A percentile compares a stretch with the other conserved stretches of the same genome.
phyloP scores from a whole-genome alignment of 2,113 vertebrate species.

The Pomatostomus ruficeps region DNA sequence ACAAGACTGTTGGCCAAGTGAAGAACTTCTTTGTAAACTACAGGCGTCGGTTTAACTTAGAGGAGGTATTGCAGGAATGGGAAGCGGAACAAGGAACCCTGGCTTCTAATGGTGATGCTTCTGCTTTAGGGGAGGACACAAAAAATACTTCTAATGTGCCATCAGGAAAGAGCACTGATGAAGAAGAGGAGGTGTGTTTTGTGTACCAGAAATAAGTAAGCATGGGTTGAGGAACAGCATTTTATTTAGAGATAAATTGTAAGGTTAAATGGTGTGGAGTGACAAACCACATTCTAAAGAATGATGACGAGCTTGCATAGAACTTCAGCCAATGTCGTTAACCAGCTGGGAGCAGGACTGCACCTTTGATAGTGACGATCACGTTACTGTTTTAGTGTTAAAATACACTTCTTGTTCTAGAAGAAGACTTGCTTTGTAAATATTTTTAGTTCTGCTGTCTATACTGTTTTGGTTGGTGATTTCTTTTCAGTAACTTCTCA shows the following conservation, averaged over 20 bases:
- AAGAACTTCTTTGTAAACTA: constrained; percentile 99
- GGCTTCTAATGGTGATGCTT: constrained; percentile 89
- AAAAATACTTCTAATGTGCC: constrained; percentile 90
- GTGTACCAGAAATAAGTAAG: constrained; percentile 75
- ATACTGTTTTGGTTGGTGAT: constrained; percentile 44
- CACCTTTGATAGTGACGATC: constrained; percentile 40
- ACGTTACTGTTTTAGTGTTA: constrained; percentile 46
- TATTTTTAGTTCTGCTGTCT: constrained; percentile 67
- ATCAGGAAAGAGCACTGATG: constrained; percentile 95
- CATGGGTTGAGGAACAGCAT: constrained; percentile 74
- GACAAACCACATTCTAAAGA: constrained; percentile 67
- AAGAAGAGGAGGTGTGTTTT: constrained; percentile 96
- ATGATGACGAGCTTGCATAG: constrained; percentile 65
- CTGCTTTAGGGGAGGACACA: constrained; percentile 89
- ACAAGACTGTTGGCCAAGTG: constrained; percentile 98
- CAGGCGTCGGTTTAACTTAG: constrained; percentile 98
- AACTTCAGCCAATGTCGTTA: constrained; percentile 43
- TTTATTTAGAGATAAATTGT: constrained; percentile 61
- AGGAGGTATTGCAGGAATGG: constrained; percentile 99
- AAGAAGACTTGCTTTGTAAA: constrained; percentile 62
- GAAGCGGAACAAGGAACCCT: constrained; percentile 96
- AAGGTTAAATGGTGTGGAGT: constrained; percentile 69
- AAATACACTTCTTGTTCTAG: constrained; percentile 62
- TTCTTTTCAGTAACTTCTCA: constrained; percentile 66
- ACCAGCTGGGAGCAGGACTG: constrained; percentile 47